A percentile compares a stretch with the other conserved stretches of the same genome.
These are phyloP conservation scores for Pinctada fucata DNA, from an alignment of 2,888 invertebrate species.

Conservation along the genomic window DNA sequence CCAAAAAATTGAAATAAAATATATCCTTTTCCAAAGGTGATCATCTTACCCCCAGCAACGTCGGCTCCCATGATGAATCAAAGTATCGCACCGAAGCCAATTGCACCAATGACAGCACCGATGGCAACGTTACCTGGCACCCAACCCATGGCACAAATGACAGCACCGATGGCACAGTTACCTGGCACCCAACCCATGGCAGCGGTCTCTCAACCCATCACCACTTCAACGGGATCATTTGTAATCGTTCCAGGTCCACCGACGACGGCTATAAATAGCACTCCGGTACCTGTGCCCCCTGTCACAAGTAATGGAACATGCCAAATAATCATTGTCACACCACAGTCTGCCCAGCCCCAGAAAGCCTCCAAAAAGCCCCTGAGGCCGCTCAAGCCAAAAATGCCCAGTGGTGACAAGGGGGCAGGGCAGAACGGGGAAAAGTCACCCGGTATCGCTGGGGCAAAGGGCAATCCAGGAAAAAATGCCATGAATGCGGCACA, in stretches of 20 bases:
- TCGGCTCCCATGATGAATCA: not conserved
- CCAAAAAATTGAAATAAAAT: not conserved
- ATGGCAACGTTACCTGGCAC: not conserved
- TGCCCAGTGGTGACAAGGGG: conserved; percentile 21
- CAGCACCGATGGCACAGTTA: not conserved
- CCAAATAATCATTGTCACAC: conserved; percentile 28
- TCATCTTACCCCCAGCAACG: conserved; percentile 23
- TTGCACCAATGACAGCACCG: not conserved
- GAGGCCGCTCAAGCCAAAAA: conserved; percentile 44
- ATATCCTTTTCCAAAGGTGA: conserved; percentile 4
- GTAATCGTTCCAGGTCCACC: conserved; percentile 6
- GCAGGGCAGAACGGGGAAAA: conserved; percentile 3
- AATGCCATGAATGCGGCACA: not conserved
- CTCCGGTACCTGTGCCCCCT: conserved; percentile 8
- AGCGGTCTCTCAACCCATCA: conserved; percentile 17
- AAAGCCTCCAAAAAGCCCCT: conserved; percentile 25
- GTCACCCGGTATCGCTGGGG: not conserved
- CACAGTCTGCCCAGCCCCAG: not conserved
- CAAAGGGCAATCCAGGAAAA: conserved; percentile 8
- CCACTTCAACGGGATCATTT: conserved; percentile 22
- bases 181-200: conserved; percentile 3
- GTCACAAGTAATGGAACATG: conserved; percentile 9
- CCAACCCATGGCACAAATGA: not conserved
- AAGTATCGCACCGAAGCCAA: not conserved
- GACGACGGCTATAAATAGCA: not conserved